Percentiles rank a stretch among this genome's conserved stretches.
phyloP scores from a whole-genome alignment of 2,888 invertebrate species.

The Notocelia uddmanniana region DNA sequence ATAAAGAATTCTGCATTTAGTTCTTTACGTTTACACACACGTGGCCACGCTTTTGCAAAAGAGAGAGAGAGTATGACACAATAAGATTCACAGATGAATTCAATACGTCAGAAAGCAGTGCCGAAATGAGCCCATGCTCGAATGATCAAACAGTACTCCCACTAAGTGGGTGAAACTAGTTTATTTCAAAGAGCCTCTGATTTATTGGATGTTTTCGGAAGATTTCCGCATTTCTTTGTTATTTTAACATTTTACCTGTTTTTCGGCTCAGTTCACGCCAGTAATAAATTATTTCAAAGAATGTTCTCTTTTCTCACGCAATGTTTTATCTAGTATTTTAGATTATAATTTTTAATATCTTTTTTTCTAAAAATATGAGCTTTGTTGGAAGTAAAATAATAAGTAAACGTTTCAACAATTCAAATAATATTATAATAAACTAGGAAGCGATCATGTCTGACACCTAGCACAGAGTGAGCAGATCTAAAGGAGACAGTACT shows the following conservation, averaged over 20 bases:
- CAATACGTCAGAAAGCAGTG: not conserved
- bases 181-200: constrained; percentile 36
- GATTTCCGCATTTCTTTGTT: constrained; percentile 21
- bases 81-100: not conserved
- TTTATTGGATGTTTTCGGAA: constrained; percentile 40
- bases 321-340: no score
- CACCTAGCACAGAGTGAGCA: no score
- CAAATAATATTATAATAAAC: no score
- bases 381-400: no score
- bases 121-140: not conserved
- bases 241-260: constrained; percentile 20
- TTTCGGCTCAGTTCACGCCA: not conserved
- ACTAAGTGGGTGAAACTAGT: constrained; percentile 39
- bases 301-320: not conserved
- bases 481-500: no score
- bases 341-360: no score
- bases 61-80: not conserved
- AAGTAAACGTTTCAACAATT: no score
- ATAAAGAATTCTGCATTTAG: not conserved
- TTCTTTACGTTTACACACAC: not conserved
- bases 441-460: no score
- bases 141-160: constrained; percentile 35
- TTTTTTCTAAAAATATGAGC: no score
- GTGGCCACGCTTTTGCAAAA: not conserved
- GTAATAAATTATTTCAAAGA: constrained; percentile 4